Evolutionary conservation across 1,140 invertebrate genomes (phyloP).

Genomic region (Drosophila bifasciata): DNA sequence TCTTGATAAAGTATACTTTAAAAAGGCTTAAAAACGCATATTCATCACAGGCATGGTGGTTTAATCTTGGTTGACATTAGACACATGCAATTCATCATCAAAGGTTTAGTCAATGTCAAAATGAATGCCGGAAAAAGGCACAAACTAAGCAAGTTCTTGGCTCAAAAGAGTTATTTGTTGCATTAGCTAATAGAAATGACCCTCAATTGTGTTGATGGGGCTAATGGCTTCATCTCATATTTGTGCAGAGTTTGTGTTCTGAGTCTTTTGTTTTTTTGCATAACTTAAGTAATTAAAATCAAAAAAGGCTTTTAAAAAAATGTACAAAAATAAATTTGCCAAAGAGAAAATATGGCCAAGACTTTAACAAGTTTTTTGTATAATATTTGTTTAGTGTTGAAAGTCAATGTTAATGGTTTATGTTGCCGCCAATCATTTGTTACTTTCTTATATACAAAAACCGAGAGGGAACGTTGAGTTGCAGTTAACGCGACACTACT

Average conservation of each 20-base stretch:
- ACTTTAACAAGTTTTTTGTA: too few relatives aligned
- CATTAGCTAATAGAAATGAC: constrained; percentile 8
- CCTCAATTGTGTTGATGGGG: constrained; percentile 18
- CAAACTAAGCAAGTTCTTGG: constrained; percentile 16
- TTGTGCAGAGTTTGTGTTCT: constrained; percentile 9
- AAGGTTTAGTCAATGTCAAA: constrained; percentile 42
- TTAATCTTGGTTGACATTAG: constrained; percentile 33
- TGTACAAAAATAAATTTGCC: too few relatives aligned
- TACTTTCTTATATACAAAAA: not conserved
- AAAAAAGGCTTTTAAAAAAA: too few relatives aligned
- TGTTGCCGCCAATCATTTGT: constrained; percentile 6
- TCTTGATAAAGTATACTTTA: not conserved
- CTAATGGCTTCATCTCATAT: constrained; percentile 27
- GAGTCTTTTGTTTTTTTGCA: not conserved
- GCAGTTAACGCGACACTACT: too few relatives aligned
- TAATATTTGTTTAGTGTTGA: too few relatives aligned
- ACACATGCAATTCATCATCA: constrained; percentile 42
- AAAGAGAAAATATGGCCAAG: too few relatives aligned
- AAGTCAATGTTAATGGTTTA: constrained; percentile 17
- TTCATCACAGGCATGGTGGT: constrained; percentile 10
- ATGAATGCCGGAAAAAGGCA: constrained; percentile 31
- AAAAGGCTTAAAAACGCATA: not conserved
- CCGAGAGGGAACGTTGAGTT: too few relatives aligned
- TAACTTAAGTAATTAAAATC: constrained; percentile 11
- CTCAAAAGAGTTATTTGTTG: constrained; percentile 7